These are phyloP conservation scores for Cottoperca gobio DNA, from an alignment of 2,797 vertebrate species.

Conservation along the genomic window DNA sequence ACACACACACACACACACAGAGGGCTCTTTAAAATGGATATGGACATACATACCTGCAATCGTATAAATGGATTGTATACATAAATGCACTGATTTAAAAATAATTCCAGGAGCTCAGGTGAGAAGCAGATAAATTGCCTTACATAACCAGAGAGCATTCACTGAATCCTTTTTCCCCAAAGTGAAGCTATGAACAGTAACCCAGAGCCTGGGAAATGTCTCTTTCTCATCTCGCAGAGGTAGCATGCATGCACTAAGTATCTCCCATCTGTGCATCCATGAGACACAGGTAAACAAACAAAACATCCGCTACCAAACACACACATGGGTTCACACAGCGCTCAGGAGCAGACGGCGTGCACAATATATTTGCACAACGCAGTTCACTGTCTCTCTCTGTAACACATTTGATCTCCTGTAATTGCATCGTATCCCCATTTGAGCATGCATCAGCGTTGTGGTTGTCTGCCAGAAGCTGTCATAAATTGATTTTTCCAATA, in stretches of 20 bases:
- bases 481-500: too few species aligned
- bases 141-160: slow-evolving; percentile 50
- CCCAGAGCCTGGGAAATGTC: slow-evolving; percentile 31
- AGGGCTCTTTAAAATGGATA: slow-evolving; percentile 1
- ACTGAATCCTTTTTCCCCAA: slow-evolving; percentile 31
- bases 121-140: slow-evolving; percentile 35
- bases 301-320: slow-evolving; percentile 52
- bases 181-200: slow-evolving; percentile 51
- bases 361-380: slow-evolving; percentile 34
- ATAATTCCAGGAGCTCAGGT: slow-evolving; percentile 62
- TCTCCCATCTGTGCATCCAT: slow-evolving; percentile 71
- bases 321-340: slow-evolving; percentile 49
- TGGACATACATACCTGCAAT: slow-evolving; percentile 19
- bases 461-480: too few species aligned
- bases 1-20: slow-evolving; percentile 18
- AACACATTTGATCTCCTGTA: too few species aligned
- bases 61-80: slow-evolving; percentile 2
- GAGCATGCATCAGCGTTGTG: too few species aligned
- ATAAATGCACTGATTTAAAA: slow-evolving; percentile 3
- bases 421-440: too few species aligned
- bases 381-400: slow-evolving; percentile 9
- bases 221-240: slow-evolving; percentile 48
- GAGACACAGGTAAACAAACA: slow-evolving; percentile 65
- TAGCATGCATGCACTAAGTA: slow-evolving; percentile 40
- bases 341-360: slow-evolving; percentile 42